Percentiles rank a stretch among this genome's conserved stretches.
phyloP scores from a whole-genome alignment of 2,888 invertebrate species.

The Lasioglossum figueresi region DNA sequence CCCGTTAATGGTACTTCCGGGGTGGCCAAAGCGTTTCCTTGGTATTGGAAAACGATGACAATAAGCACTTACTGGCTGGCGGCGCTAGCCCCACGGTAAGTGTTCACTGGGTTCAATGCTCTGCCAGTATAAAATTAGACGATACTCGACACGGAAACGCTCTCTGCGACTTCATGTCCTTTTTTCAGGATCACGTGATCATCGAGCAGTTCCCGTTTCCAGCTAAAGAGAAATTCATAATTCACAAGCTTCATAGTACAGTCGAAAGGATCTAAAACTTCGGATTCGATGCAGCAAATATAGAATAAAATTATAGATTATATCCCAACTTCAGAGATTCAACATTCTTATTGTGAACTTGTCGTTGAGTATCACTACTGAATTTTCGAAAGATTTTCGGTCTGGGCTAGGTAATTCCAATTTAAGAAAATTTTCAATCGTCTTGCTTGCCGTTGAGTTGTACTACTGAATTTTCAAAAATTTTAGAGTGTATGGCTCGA shows the following conservation, averaged over 20 bases:
- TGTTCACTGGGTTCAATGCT: background rate
- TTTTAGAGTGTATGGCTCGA: too few species aligned
- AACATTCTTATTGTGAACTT: too few species aligned
- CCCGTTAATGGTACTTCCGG: background rate
- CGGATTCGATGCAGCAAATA: background rate
- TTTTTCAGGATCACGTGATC: background rate
- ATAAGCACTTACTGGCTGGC: slow-evolving; percentile 14
- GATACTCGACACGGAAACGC: slow-evolving; percentile 20
- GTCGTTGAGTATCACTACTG: too few species aligned
- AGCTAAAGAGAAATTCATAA: slow-evolving; percentile 1
- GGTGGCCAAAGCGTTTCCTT: slow-evolving; percentile 1
- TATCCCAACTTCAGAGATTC: too few species aligned
- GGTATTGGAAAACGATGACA: slow-evolving; percentile 23
- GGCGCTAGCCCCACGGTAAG: background rate
- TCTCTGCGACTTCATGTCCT: background rate
- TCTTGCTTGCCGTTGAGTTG: too few species aligned
- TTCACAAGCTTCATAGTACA: background rate
- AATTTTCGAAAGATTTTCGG: too few species aligned
- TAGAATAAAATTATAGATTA: background rate
- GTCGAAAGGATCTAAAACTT: background rate
- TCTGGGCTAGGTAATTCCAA: too few species aligned
- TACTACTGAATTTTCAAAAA: too few species aligned
- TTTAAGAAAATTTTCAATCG: too few species aligned
- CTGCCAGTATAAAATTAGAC: slow-evolving; percentile 9
- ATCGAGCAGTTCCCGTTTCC: too few species aligned